Conservation (phyloP, 2,888 invertebrate species). For the Luperina nickerlii region DNA sequence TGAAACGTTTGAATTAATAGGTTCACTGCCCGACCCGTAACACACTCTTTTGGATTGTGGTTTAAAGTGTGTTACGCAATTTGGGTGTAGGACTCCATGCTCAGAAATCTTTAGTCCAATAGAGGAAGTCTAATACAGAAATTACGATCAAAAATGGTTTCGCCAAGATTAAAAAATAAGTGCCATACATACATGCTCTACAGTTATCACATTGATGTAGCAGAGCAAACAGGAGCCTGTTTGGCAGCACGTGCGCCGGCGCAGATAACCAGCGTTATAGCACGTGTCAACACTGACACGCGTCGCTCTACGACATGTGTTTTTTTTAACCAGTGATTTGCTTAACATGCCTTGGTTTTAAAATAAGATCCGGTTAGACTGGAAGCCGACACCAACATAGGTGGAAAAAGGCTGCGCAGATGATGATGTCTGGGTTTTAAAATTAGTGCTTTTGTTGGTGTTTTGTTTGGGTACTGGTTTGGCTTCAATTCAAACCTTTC, state of each 20-base stretch:
- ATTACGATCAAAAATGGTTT: neutral
- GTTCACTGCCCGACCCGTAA: no score
- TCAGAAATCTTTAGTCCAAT: neutral
- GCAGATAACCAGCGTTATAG: conserved; percentile 15
- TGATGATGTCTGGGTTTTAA: neutral
- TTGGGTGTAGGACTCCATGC: neutral
- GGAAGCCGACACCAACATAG: neutral
- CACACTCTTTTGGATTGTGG: neutral
- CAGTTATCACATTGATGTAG: neutral
- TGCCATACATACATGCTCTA: neutral
- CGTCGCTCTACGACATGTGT: conserved; percentile 12
- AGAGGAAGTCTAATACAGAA: neutral
- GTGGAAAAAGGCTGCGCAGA: neutral
- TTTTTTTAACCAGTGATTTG: conserved; percentile 16
- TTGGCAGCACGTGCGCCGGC: conserved; percentile 36
- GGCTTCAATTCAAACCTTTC: no score
- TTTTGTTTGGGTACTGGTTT: no score
- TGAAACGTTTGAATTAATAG: neutral
- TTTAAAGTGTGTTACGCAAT: neutral
- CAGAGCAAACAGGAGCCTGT: conserved; percentile 35
- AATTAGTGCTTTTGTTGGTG: neutral
- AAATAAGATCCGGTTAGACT: conserved; percentile 3
- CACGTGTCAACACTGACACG: conserved; percentile 29
- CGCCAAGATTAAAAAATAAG: neutral
- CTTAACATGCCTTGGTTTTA: neutral